These are phyloP conservation scores for Ivindomyrus marchei DNA, from an alignment of 2,113 vertebrate species.

Conservation along the genomic window DNA sequence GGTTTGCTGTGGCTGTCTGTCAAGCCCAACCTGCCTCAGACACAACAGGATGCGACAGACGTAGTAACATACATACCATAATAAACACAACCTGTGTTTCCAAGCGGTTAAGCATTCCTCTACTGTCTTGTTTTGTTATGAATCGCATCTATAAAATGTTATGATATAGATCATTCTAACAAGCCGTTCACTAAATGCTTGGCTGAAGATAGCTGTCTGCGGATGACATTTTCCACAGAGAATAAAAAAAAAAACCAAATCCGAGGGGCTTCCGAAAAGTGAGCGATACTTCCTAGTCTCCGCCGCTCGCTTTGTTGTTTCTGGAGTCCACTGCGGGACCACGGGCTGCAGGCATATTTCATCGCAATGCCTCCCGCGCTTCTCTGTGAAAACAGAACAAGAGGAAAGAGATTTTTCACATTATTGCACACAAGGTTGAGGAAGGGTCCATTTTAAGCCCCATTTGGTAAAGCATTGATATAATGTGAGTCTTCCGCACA, in stretches of 20 bases:
- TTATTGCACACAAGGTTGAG: conserved; percentile 11
- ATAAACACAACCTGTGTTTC: background rate
- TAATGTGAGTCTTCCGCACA: background rate
- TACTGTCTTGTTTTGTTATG: background rate
- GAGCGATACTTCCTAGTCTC: background rate
- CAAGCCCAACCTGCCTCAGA: background rate
- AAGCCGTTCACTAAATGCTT: background rate
- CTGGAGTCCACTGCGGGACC: background rate
- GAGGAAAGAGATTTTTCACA: background rate
- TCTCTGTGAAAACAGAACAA: background rate
- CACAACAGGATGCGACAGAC: background rate
- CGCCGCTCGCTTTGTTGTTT: background rate
- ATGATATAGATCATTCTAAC: background rate
- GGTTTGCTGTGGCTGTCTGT: background rate
- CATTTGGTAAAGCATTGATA: conserved; percentile 7
- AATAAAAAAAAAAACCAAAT: background rate
- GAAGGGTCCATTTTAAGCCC: conserved; percentile 16
- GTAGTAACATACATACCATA: background rate
- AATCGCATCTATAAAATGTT: background rate
- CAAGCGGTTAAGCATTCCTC: background rate
- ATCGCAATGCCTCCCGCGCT: background rate
- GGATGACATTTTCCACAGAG: background rate
- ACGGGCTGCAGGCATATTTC: background rate
- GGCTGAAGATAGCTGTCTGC: background rate
- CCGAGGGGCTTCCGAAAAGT: background rate